Evolutionary conservation across 2,888 invertebrate species (phyloP), one percentile per base, ranked within the genome.

Genomic region (Amitus sp.): DNA sequence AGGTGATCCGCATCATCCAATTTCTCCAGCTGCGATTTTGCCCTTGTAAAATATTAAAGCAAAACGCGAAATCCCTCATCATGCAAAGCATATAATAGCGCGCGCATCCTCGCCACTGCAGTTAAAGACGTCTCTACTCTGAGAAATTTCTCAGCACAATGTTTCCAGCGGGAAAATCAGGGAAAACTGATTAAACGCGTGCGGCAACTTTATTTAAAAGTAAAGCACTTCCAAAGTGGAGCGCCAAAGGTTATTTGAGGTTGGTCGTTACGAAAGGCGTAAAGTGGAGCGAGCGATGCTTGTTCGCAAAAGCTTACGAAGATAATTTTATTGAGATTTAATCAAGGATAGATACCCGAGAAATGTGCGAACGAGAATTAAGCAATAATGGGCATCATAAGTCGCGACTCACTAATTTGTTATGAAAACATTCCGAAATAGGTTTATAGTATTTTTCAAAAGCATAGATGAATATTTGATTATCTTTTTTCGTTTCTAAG

Each of bases 41-140:
- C 43, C 13, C 43, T 27, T 27, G 23, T 43, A 43, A 43, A 43
- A 43, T 43, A 43, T 18, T 20, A 43, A 23, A 20, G 43, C 43
- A 23, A 20, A 23, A 27, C 13, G 23, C 23, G 13, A 7, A 39
- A 7, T 17, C 7, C 39, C 15, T 39, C 15, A n/a, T n/a, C n/a
- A n/a, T n/a, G n/a, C n/a, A n/a, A n/a, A n/a, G n/a, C 39, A 39
- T 13, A 39, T 15, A 39, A 13, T 17, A 39, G 12, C 34, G 13
- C n/a, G 34, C 39, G 12, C 23, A 23, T n/a, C n/a, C 19, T 20
- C 23, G 43, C 23, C 23, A 43, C n/a, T n/a, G n/a, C n/a, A 23
- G 12, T 10, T 18, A 19, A 43, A 43, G 27, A 23, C 27, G 27
- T 27, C 23, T 23, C 23, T 23, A 5, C 23, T 23, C 7, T 5